Conservation (phyloP, 2,888 invertebrate species). For the Acanthosepion esculentum region DNA sequence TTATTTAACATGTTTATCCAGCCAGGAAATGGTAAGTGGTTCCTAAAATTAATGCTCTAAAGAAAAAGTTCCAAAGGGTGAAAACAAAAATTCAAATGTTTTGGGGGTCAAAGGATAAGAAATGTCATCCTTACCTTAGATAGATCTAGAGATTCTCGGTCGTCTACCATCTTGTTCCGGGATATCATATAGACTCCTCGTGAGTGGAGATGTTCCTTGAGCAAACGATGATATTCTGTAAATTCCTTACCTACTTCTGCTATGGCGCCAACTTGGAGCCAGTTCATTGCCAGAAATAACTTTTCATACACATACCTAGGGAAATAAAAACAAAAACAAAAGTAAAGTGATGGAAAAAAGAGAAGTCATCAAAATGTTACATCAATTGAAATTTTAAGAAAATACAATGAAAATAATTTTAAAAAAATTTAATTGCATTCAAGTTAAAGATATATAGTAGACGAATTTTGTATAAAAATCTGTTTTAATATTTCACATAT, state of each 20-base stretch:
- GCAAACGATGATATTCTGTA: constrained; percentile 83
- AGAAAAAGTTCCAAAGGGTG: too few relatives aligned
- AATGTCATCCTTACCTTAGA: constrained; percentile 55
- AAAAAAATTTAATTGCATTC: too few relatives aligned
- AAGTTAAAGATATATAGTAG: too few relatives aligned
- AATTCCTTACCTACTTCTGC: constrained; percentile 88
- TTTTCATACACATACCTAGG: constrained; percentile 79
- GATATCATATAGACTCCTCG: constrained; percentile 81
- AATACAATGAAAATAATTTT: too few relatives aligned
- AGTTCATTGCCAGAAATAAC: constrained; percentile 74
- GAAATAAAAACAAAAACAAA: constrained; percentile 4
- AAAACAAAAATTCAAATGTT: too few relatives aligned
- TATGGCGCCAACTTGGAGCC: constrained; percentile 84
- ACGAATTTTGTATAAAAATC: too few relatives aligned
- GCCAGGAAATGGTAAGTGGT: too few relatives aligned
- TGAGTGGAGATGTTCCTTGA: constrained; percentile 81
- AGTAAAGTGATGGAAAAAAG: neutral
- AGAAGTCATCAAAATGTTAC: too few relatives aligned
- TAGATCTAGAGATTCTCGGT: constrained; percentile 69
- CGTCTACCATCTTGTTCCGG: constrained; percentile 82
- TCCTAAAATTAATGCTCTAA: too few relatives aligned
- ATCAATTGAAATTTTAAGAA: too few relatives aligned
- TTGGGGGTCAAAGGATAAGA: neutral
- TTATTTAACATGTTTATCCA: too few relatives aligned
- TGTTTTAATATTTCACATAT: too few relatives aligned